These are phyloP conservation scores for Apodemia hepburni DNA, from an alignment of 2,888 invertebrate genomes.

Conservation along the genomic window DNA sequence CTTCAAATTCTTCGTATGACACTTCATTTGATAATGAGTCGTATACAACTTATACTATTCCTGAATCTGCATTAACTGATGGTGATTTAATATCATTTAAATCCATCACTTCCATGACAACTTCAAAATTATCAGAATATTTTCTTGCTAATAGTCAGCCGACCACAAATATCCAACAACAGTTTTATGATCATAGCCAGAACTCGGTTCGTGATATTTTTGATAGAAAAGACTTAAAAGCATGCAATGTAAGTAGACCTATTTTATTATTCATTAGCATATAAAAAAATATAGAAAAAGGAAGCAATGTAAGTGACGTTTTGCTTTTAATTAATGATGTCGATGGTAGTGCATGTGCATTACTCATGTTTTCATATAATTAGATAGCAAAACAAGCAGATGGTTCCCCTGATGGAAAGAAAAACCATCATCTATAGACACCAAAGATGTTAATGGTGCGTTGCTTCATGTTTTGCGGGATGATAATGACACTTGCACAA, in stretches of 20 bases:
- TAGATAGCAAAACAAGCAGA: no score
- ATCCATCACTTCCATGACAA: constrained; percentile 46
- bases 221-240: constrained; percentile 49
- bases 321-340: background rate
- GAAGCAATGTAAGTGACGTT: background rate
- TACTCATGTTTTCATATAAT: no score
- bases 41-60: constrained; percentile 21
- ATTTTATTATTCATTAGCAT: background rate
- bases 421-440: no score
- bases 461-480: no score
- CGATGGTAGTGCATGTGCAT: background rate
- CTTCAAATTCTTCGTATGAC: constrained; percentile 6
- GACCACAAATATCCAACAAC: constrained; percentile 30
- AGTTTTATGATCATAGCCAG: constrained; percentile 27
- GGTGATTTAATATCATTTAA: constrained; percentile 54
- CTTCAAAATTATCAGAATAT: constrained; percentile 53
- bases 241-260: constrained; percentile 38
- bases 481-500: no score
- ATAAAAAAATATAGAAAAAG: background rate
- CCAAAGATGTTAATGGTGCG: no score
- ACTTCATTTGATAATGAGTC: constrained; percentile 21
- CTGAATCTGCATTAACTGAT: constrained; percentile 28
- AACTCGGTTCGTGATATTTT: constrained; percentile 52
- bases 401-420: no score
- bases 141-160: constrained; percentile 48